Percentiles rank a stretch among this genome's conserved stretches.
Evolutionary conservation across 2,888 invertebrate genomes (phyloP).

Genomic region (Augochlorella aurata): DNA sequence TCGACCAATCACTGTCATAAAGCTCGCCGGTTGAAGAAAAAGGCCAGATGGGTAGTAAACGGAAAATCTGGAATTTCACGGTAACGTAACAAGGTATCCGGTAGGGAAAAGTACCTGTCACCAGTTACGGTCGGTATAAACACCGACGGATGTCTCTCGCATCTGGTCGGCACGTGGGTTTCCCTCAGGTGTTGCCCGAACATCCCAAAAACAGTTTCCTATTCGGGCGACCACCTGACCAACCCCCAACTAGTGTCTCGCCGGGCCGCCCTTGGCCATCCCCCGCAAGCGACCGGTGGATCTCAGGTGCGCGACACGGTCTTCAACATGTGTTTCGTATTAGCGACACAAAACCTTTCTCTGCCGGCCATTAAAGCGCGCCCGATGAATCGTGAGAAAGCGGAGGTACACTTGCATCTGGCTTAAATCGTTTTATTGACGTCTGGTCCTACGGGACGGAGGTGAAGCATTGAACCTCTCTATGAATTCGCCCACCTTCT

Average conservation of each 20-base stretch:
- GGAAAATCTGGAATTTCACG: conserved; percentile 31
- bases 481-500: background rate
- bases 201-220: conserved; percentile 34
- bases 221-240: conserved; percentile 43
- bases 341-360: conserved; percentile 60
- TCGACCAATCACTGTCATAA: conserved; percentile 21
- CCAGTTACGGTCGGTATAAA: conserved; percentile 52
- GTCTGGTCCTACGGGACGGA: background rate
- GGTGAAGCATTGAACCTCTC: background rate
- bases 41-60: background rate
- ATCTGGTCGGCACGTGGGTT: conserved; percentile 73
- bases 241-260: background rate
- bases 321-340: conserved; percentile 76
- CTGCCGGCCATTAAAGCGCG: conserved; percentile 54
- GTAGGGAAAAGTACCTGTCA: conserved; percentile 54
- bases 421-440: conserved; percentile 76
- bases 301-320: conserved; percentile 63
- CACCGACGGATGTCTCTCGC: conserved; percentile 40
- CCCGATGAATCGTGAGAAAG: conserved; percentile 70
- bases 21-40: conserved; percentile 10
- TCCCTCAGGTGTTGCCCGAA: conserved; percentile 58
- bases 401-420: conserved; percentile 60
- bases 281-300: background rate
- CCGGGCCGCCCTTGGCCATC: background rate
- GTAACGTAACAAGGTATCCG: conserved; percentile 17